Base-by-base conservation (phyloP, 2,797 vertebrate genomes). In the Petrocephalus sullivani region DNA sequence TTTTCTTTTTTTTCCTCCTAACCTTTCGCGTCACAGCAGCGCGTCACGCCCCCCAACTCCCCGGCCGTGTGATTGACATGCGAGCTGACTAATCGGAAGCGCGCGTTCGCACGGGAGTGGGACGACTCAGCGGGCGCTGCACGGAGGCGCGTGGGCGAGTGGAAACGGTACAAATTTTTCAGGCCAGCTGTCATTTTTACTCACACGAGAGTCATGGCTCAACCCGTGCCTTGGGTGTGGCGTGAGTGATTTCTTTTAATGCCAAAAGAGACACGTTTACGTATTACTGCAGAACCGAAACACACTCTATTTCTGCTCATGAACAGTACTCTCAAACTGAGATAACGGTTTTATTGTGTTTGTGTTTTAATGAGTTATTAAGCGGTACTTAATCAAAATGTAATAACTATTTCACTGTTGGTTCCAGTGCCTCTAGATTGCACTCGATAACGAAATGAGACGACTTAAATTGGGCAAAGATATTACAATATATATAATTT, bases 1-100 rank as follows among this genome's bases (percentile, higher is more conserved):
- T 92, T 92, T 78, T 84, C 61, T 9, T 86, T 87, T 94, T 94
- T 93, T 85, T 86, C 60, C 60, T 12, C 64, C 89, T 46, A 86
- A 83, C 88, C 85, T 89, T 92, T 89, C 90, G 91, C 93, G 90
- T 91, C 91, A 90, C 90, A 87, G 88, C 92, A 90, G 19, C 78
- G 89, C 92, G 91, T 92, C 91, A 92, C 88, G 53, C 16, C 56
- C 19, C 92, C 92, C 90, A 88, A 92, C 92, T 19, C 75, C 53
- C 8, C 28, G 28, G 54, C 49, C 2, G 1, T 6, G 21, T 90
- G 87, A 92, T 51, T 75, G 87, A 54, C 91, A 89, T 54, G 1
- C 6, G 2, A 3, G 49, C 1, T 1, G 54, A 23, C 86, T 88
- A 92, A 92, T 89, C n/a, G 75, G 14, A 16, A 85, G 2, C 9